phyloP scores from a whole-genome alignment of 2,797 vertebrate genomes.

The Oryzias dopingdopingensis region DNA sequence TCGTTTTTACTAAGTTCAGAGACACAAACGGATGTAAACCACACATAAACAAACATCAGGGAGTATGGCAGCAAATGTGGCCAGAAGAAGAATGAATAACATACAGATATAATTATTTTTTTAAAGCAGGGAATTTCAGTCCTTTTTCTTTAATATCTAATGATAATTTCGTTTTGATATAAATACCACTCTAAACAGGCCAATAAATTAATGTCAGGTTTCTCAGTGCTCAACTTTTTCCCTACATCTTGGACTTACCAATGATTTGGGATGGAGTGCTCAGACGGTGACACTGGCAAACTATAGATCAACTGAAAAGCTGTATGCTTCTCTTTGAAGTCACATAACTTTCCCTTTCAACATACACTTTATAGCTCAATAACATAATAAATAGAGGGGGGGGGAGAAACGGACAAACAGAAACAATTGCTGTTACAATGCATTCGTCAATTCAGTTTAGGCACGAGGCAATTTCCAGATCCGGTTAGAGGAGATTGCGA shows the following conservation, averaged over 20 bases:
- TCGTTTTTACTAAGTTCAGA: slow-evolving; percentile 19
- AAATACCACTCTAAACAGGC: slow-evolving; percentile 56
- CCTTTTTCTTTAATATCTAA: slow-evolving; percentile 39
- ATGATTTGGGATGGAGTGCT: slow-evolving; percentile 45
- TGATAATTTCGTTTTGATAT: slow-evolving; percentile 46
- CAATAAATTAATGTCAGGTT: slow-evolving; percentile 67
- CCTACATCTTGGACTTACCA: slow-evolving; percentile 33
- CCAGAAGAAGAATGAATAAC: slow-evolving; percentile 62
- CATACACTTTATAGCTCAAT: slow-evolving; percentile 90
- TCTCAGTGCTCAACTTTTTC: slow-evolving; percentile 47
- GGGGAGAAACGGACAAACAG: slow-evolving; percentile 56
- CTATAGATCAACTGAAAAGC: slow-evolving; percentile 85
- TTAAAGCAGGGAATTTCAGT: slow-evolving; percentile 13
- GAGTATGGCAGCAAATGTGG: slow-evolving; percentile 66
- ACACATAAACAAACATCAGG: slow-evolving; percentile 54
- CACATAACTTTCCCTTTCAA: slow-evolving; percentile 92
- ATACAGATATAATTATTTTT: slow-evolving; percentile 69
- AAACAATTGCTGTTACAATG: slow-evolving; percentile 97
- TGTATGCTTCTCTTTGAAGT: slow-evolving; percentile 83
- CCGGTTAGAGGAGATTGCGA: slow-evolving; percentile 85
- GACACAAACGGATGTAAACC: slow-evolving; percentile 43
- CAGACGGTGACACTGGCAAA: slow-evolving; percentile 79
- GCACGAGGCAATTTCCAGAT: slow-evolving; percentile 97
- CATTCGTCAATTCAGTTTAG: slow-evolving; percentile 99
- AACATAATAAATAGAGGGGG: slow-evolving; percentile 96